Conservation (phyloP, 2,797 vertebrate genomes). For the Neopelma chrysocephalum region DNA sequence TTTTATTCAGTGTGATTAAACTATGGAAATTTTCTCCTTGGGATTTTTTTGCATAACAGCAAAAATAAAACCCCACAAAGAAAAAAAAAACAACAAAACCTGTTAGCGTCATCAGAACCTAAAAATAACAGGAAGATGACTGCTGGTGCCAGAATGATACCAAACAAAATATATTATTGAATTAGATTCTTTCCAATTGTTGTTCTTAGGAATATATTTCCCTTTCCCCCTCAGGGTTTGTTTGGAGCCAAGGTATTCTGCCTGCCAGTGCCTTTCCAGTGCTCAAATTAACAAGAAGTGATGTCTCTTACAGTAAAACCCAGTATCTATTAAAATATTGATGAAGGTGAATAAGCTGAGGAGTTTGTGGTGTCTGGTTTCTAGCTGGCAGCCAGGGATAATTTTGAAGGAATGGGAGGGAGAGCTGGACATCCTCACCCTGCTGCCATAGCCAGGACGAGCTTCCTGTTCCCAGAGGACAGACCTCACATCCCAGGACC, state of each 20-base stretch:
- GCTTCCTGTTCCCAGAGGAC: not conserved
- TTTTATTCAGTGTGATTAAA: constrained; percentile 17
- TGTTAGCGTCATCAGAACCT: constrained; percentile 56
- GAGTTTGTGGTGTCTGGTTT: constrained; percentile 15
- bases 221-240: constrained; percentile 24
- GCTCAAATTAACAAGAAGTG: constrained; percentile 66
- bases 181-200: constrained; percentile 53
- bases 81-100: constrained; percentile 14
- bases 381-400: not conserved
- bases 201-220: constrained; percentile 58
- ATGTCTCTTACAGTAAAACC: constrained; percentile 57
- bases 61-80: not conserved
- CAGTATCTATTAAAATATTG: constrained; percentile 53
- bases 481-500: not conserved
- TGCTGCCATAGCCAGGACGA: rapidly evolving
- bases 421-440: not conserved
- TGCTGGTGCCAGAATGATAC: constrained; percentile 61
- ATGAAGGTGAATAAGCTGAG: not conserved
- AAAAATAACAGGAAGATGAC: constrained; percentile 59
- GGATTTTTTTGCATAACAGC: not conserved
- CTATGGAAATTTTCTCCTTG: constrained; percentile 1
- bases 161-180: constrained; percentile 58
- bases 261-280: constrained; percentile 48
- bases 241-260: constrained; percentile 54
- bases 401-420: not conserved